Conservation (phyloP, 53 echinoderm and acorn worm genomes). For the Mesocentrotus franciscanus region DNA sequence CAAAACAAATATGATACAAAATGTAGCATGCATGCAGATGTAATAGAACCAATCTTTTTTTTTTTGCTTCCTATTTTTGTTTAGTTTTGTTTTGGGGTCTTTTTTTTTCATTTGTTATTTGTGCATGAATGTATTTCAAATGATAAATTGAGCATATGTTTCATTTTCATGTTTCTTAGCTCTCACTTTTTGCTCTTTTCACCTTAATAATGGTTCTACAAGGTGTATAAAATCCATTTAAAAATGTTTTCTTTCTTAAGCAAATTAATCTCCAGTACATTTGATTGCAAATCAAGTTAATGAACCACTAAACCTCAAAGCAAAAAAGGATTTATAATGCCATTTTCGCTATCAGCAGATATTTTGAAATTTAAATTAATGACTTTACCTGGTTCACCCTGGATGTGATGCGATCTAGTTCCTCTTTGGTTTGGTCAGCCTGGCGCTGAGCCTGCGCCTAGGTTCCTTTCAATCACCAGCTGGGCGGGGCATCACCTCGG, state of each 20-base stretch:
- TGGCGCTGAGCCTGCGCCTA: slow-evolving; percentile 89
- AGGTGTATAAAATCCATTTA: too few species aligned
- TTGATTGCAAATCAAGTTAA: neutral
- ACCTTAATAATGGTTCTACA: too few species aligned
- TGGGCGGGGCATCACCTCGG: slow-evolving; percentile 98
- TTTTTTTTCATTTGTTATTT: neutral
- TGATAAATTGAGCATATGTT: too few species aligned
- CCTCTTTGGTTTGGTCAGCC: slow-evolving; percentile 89
- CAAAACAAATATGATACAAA: slow-evolving; percentile 46
- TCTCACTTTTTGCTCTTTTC: too few species aligned
- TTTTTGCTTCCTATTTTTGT: neutral
- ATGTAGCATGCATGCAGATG: neutral
- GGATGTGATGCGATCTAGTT: slow-evolving; percentile 80
- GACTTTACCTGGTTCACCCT: slow-evolving; percentile 88
- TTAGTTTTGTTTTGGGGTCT: neutral
- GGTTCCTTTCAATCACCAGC: slow-evolving; percentile 91
- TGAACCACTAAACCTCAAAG: neutral
- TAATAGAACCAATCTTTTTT: neutral
- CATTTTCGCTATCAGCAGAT: neutral
- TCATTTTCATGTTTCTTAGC: too few species aligned
- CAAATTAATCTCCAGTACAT: neutral
- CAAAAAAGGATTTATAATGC: neutral
- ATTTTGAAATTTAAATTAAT: neutral
- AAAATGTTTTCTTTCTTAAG: too few species aligned
- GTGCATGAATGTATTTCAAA: too few species aligned